Conservation (phyloP, 2,113 vertebrate genomes). For the Ciconia boyciana region DNA sequence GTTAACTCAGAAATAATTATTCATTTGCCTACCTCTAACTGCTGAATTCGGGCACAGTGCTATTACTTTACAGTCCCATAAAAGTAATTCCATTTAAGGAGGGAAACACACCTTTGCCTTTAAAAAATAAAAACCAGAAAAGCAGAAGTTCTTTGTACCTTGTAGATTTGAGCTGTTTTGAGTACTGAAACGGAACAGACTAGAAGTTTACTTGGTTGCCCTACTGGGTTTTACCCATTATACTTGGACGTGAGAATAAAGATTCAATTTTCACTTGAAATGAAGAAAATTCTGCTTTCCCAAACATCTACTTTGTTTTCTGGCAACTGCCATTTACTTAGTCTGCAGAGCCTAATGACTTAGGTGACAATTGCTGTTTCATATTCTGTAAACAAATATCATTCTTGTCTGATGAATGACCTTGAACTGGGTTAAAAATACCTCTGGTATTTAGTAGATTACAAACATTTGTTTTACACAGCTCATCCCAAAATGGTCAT, state of each 20-base stretch:
- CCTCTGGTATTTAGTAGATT: background rate
- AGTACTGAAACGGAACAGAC: background rate
- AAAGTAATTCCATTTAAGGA: constrained; percentile 22
- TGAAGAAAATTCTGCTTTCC: background rate
- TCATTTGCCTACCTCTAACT: background rate
- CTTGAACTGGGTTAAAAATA: constrained; percentile 17
- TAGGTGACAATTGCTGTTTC: constrained; percentile 27
- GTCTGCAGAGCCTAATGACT: constrained; percentile 50
- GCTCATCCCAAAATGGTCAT: background rate
- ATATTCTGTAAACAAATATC: background rate
- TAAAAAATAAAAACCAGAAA: background rate
- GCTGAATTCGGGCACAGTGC: background rate
- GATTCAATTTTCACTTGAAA: constrained; percentile 36
- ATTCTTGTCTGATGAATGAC: background rate
- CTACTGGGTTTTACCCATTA: background rate
- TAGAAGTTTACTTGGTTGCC: background rate
- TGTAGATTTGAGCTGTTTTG: background rate
- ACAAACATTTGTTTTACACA: background rate
- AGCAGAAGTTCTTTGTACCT: background rate
- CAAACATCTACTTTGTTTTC: background rate
- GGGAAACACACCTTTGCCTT: background rate
- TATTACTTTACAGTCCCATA: background rate
- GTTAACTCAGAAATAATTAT: constrained; percentile 1
- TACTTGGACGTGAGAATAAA: constrained; percentile 18
- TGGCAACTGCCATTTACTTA: constrained; percentile 37